These are phyloP conservation scores for Argynnis bischoffii DNA, from an alignment of 2,888 invertebrate genomes.

Conservation along the genomic window DNA sequence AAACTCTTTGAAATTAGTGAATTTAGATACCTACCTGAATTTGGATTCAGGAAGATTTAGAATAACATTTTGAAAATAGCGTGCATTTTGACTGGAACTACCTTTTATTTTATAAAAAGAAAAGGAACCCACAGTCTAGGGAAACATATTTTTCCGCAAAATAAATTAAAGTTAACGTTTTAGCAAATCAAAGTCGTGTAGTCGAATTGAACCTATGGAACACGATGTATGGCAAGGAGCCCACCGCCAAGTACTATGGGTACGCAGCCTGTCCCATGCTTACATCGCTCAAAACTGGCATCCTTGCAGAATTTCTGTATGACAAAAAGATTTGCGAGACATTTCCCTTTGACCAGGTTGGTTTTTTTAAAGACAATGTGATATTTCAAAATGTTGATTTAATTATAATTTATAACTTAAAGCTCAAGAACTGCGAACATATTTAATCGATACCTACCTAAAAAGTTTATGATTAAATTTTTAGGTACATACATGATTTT, in stretches of 20 bases:
- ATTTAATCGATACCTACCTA: background rate
- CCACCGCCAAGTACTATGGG: slow-evolving; percentile 87
- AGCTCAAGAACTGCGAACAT: background rate
- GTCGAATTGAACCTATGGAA: slow-evolving; percentile 87
- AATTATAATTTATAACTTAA: too few relatives aligned
- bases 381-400: background rate
- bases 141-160: background rate
- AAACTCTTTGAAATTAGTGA: too few relatives aligned
- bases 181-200: slow-evolving; percentile 91
- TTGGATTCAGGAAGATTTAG: too few relatives aligned
- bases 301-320: slow-evolving; percentile 96
- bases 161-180: background rate
- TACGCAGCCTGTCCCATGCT: slow-evolving; percentile 98
- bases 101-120: too few relatives aligned
- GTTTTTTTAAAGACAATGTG: slow-evolving; percentile 39
- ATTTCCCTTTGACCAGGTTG: slow-evolving; percentile 92
- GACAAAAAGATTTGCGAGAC: slow-evolving; percentile 92
- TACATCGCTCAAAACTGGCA: slow-evolving; percentile 89
- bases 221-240: slow-evolving; percentile 83
- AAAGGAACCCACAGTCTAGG: background rate
- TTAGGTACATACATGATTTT: background rate
- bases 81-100: too few relatives aligned
- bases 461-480: background rate
- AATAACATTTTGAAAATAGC: too few relatives aligned
- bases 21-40: too few relatives aligned